Conservation (phyloP, 2,888 invertebrate species). For the Nomada ruficornis region DNA sequence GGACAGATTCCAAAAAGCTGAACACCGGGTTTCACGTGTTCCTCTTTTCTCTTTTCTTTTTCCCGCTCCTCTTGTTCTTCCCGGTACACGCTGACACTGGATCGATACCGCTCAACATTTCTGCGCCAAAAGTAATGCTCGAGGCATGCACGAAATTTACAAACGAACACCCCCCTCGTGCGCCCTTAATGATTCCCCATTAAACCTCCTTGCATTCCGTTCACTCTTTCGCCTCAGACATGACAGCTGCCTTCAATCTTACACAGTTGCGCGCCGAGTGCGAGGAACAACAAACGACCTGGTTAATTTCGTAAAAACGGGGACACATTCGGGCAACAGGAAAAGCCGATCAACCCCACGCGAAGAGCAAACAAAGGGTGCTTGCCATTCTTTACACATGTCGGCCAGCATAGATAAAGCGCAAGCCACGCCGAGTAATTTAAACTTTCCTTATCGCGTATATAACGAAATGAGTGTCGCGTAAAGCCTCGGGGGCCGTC, state of each 20-base stretch:
- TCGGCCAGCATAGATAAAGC: neutral
- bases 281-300: no score
- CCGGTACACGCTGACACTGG: neutral
- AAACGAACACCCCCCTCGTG: neutral
- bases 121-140: neutral
- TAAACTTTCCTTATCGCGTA: conserved; percentile 50
- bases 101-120: neutral
- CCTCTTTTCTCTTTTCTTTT: neutral
- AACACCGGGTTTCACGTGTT: neutral
- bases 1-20: conserved; percentile 34
- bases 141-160: neutral
- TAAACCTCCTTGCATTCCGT: neutral
- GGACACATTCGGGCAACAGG: no score
- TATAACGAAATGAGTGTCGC: conserved; percentile 44
- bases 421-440: conserved; percentile 2
- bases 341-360: no score
- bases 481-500: conserved; percentile 19
- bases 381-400: no score
- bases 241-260: no score
- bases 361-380: neutral
- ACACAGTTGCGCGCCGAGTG: no score
- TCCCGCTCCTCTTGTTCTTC: no score
- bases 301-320: no score
- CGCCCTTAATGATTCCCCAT: neutral
- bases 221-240: no score